These are phyloP conservation scores for Rambutsinella grinnellia DNA, from an alignment of 2,888 invertebrate genomes.

Conservation along the genomic window DNA sequence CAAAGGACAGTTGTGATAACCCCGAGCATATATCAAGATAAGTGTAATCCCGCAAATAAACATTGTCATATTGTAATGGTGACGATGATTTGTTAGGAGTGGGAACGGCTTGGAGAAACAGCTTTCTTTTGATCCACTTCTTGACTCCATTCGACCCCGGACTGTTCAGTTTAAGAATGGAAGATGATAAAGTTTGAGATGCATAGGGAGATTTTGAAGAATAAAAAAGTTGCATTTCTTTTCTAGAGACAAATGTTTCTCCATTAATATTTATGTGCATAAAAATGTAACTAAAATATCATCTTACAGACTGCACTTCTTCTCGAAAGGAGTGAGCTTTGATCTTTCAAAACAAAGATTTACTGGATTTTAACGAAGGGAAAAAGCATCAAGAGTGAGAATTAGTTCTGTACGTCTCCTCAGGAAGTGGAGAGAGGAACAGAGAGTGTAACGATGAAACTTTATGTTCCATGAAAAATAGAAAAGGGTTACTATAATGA, in stretches of 20 bases:
- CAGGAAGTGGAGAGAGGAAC: constrained; percentile 9
- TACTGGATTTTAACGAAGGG: constrained; percentile 22
- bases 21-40: no score
- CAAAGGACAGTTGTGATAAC: no score
- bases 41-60: no score
- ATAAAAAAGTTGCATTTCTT: neutral
- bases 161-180: no score
- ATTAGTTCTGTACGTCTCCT: no score
- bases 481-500: constrained; percentile 15
- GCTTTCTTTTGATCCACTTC: neutral
- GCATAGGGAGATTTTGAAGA: neutral
- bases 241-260: neutral
- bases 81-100: neutral
- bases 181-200: neutral
- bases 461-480: constrained; percentile 52
- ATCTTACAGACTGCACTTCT: neutral
- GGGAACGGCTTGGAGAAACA: neutral
- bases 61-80: no score
- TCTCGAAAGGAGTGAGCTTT: neutral
- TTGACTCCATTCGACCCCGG: no score
- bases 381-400: constrained; percentile 12
- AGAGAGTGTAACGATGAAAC: constrained; percentile 37
- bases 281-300: neutral
- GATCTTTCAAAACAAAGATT: constrained; percentile 12
- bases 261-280: neutral